phyloP scores from a whole-genome alignment of 2,797 vertebrate species.

The Atherinosoma microstoma region DNA sequence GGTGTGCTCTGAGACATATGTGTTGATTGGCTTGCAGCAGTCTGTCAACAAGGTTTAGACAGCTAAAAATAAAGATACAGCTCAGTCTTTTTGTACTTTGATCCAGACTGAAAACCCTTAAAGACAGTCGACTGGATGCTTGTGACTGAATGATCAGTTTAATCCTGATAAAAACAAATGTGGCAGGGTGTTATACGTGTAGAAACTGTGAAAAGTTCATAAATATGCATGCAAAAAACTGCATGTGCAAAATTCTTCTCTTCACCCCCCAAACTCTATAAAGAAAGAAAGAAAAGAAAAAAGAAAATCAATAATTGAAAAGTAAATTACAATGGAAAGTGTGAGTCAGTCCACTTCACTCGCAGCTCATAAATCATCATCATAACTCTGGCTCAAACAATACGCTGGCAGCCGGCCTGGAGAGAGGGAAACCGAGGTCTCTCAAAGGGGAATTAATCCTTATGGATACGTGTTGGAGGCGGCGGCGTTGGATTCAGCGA shows the following conservation, averaged over 20 bases:
- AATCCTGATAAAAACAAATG: no score
- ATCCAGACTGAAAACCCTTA: not conserved
- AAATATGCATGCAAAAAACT: no score
- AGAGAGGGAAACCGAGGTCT: slow-evolving; percentile 42
- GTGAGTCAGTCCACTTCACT: slow-evolving; percentile 61
- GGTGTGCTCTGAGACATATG: slow-evolving; percentile 11
- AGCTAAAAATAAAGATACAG: not conserved
- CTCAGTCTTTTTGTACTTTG: not conserved
- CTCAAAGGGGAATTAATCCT: slow-evolving; percentile 59
- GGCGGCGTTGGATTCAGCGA: slow-evolving; percentile 13
- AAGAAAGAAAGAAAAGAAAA: slow-evolving; percentile 9
- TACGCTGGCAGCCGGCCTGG: slow-evolving; percentile 47
- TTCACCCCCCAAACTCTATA: not conserved
- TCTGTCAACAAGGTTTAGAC: slow-evolving; percentile 9
- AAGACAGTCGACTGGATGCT: not conserved
- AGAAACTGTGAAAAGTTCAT: no score
- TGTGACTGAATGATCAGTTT: no score
- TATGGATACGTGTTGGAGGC: slow-evolving; percentile 15
- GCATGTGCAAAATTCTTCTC: not conserved
- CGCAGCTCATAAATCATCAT: slow-evolving; percentile 70
- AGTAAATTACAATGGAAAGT: slow-evolving; percentile 63
- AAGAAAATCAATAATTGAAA: slow-evolving; percentile 43
- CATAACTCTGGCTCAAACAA: slow-evolving; percentile 57
- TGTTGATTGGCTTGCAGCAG: slow-evolving; percentile 39
- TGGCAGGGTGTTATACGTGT: no score